These are phyloP conservation scores for Agelastica alni DNA, from an alignment of 2,888 invertebrate species.

Conservation along the genomic window DNA sequence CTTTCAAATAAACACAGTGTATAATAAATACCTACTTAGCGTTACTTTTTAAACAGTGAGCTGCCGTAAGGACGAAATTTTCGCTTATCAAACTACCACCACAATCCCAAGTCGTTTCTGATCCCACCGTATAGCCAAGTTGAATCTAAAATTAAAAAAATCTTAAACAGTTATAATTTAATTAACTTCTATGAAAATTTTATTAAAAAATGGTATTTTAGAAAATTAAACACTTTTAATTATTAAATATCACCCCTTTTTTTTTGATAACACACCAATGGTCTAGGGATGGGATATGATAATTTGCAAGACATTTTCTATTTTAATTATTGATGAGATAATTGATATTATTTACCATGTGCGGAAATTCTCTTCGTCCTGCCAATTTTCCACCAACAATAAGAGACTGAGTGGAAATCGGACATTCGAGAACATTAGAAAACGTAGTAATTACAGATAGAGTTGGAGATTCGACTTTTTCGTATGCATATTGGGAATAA, in stretches of 20 bases:
- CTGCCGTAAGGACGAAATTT: conserved; percentile 67
- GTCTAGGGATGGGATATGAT: no score
- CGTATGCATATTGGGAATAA: conserved; percentile 54
- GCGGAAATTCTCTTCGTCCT: conserved; percentile 61
- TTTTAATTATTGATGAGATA: no score
- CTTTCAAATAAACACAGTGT: no score
- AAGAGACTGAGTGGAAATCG: conserved; percentile 52
- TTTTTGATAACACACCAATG: no score
- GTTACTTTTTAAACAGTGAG: conserved; percentile 60
- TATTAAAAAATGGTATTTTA: no score
- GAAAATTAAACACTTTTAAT: no score
- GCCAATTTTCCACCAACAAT: conserved; percentile 57
- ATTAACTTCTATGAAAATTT: no score
- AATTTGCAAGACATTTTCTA: no score
- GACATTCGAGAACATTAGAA: conserved; percentile 51
- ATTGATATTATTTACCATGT: conserved; percentile 53
- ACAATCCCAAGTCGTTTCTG: conserved; percentile 60
- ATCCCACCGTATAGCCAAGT: conserved; percentile 44
- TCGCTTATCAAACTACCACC: conserved; percentile 70
- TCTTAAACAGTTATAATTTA: no score
- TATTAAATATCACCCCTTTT: no score
- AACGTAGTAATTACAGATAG: conserved; percentile 42
- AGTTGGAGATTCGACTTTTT: conserved; percentile 45
- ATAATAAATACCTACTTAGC: conserved; percentile 25
- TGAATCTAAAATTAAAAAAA: conserved; percentile 40